These are phyloP conservation scores for Ibycter americanus DNA, from an alignment of 2,797 vertebrate species.

Conservation along the genomic window DNA sequence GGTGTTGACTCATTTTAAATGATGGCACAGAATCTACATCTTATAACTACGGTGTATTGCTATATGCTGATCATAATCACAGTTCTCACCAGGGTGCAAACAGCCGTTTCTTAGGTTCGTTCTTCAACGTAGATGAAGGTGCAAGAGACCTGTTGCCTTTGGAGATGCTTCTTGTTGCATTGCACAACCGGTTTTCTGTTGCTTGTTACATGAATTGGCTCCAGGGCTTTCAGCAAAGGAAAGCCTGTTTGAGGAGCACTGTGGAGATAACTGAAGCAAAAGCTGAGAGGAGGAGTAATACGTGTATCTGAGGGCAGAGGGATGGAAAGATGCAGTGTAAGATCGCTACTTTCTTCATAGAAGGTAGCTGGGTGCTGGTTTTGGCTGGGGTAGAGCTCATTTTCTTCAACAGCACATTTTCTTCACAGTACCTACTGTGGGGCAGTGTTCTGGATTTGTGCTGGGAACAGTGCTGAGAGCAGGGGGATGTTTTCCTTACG, in stretches of 20 bases:
- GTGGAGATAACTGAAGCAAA: background rate
- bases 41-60: background rate
- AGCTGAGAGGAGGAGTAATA: background rate
- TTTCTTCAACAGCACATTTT: too few relatives aligned
- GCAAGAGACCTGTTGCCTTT: background rate
- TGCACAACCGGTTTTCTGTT: background rate
- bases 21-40: background rate
- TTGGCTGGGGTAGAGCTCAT: too few relatives aligned
- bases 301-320: background rate
- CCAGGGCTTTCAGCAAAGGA: background rate
- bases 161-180: background rate
- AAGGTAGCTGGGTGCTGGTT: background rate
- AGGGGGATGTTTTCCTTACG: background rate
- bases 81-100: background rate
- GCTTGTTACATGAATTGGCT: background rate
- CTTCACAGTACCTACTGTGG: too few relatives aligned
- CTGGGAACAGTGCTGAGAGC: background rate
- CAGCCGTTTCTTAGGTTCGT: background rate
- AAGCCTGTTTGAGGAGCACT: background rate
- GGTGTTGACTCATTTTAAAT: background rate
- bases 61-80: background rate
- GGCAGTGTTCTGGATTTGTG: too few relatives aligned
- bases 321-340: background rate
- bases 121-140: background rate
- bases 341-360: background rate